Evolutionary conservation across 1,140 invertebrate species (phyloP), one percentile per base, ranked within the genome.

Genomic region (Micrasema minimum): DNA sequence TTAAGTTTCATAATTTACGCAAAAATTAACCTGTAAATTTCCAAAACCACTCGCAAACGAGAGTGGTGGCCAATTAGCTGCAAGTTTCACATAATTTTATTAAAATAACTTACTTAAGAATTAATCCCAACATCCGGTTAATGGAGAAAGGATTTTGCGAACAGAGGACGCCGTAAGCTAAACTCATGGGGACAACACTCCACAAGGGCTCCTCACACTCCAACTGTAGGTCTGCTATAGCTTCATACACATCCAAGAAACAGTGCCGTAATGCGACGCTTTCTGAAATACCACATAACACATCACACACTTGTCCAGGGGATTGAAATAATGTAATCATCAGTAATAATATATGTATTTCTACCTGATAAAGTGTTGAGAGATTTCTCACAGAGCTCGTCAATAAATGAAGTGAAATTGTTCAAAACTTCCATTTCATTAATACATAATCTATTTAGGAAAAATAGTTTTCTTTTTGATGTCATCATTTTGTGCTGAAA

Each of bases 301-400:
- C n/a, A n/a, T n/a, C n/a, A n/a, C n/a, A n/a, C n/a, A n/a, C n/a
- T n/a, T n/a, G n/a, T n/a, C 37, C 37, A 11, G 37, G 37, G 37
- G 11, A 38, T 38, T 38, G 5, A 38, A 38, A 38, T 38, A 38
- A n/a, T 38, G 48, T 59, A 14, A 20, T 38, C 11, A 38, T 38
- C 11, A 38, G 5, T 6, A 38, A 38, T 10, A 46, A 46, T 12
- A 46, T 4, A 46, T 20, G 22, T 9, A n/a, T n/a, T 57, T 72
- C 69, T 70, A 83, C 82, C 79, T 50, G 82, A 81, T 50, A 77
- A 76, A 9, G 73, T 72, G 68, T 82, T 81, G 14, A 82, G 51
- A 5, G 74, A 79, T 37, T 79, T 79, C 57, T 78, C 77, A 51
- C 79, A 80, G 75, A 83, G 77, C 2, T 79, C 75, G 31, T 66